Conservation (phyloP, 1,140 invertebrate species). For the Cephus cinctus region DNA sequence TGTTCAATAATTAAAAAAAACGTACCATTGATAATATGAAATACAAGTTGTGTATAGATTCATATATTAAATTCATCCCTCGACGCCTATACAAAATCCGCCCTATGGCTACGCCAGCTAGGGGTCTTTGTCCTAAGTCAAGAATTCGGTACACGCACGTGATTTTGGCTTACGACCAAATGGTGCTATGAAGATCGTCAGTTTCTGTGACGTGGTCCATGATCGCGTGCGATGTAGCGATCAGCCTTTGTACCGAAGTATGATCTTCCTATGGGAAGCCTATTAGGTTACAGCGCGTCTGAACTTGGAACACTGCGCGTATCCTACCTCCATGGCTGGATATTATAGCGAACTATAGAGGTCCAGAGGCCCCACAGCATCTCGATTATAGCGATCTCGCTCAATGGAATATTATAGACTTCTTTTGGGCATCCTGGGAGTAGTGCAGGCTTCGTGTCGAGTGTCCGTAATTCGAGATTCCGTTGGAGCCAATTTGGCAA, state of each 20-base stretch:
- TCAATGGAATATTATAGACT: conserved; percentile 39
- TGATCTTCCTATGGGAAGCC: conserved; percentile 49
- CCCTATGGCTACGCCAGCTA: too few species aligned
- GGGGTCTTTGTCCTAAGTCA: too few species aligned
- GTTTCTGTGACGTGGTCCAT: conserved; percentile 47
- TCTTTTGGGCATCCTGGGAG: conserved; percentile 25
- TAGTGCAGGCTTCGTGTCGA: not conserved
- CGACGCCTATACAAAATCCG: too few species aligned
- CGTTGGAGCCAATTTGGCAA: conserved; percentile 44
- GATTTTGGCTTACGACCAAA: conserved; percentile 36
- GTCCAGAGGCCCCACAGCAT: too few species aligned
- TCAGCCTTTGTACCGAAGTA: conserved; percentile 50
- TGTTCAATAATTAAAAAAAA: too few species aligned
- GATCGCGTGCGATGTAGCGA: conserved; percentile 55
- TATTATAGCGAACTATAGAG: conserved; percentile 2
- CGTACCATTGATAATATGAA: too few species aligned
- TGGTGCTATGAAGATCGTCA: conserved; percentile 48
- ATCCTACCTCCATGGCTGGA: conserved; percentile 22
- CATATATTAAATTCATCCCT: too few species aligned
- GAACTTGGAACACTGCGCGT: conserved; percentile 8
- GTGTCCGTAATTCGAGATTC: conserved; percentile 43
- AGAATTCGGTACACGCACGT: too few species aligned
- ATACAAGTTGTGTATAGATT: too few species aligned
- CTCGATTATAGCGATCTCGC: conserved; percentile 38
- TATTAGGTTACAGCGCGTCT: conserved; percentile 45